Percentiles rank a stretch among this genome's conserved stretches.
Conservation (phyloP, 2,797 vertebrate genomes). For the Tragelaphus oryx region DNA sequence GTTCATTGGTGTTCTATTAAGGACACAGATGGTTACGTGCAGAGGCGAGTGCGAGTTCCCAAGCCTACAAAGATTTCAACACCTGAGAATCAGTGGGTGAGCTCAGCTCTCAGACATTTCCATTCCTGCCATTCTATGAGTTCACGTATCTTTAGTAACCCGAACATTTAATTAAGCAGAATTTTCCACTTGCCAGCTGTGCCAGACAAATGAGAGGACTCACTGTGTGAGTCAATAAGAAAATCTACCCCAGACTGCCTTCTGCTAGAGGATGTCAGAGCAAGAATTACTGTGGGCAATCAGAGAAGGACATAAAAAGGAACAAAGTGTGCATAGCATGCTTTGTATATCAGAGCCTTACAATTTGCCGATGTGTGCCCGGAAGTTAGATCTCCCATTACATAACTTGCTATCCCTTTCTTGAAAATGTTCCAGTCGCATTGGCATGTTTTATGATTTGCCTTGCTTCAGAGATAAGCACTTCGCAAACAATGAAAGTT, state of each 20-base stretch:
- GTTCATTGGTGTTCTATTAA: background rate
- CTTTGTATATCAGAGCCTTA: background rate
- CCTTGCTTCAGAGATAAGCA: slow-evolving; percentile 32
- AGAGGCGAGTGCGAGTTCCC: background rate
- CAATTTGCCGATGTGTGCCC: slow-evolving; percentile 24
- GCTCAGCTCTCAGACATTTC: background rate
- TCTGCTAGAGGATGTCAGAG: slow-evolving; percentile 27
- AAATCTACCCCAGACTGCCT: background rate
- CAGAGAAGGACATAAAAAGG: background rate
- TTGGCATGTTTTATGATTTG: slow-evolving; percentile 44
- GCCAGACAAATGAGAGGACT: slow-evolving; percentile 6
- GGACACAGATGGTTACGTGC: background rate
- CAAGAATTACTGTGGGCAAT: slow-evolving; percentile 18
- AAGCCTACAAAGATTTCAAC: background rate
- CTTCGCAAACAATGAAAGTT: slow-evolving; percentile 9
- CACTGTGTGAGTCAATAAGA: background rate
- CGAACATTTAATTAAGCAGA: background rate
- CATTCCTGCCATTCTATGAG: background rate
- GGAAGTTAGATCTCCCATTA: slow-evolving; percentile 51
- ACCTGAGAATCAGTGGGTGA: background rate
- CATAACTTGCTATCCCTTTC: slow-evolving; percentile 53
- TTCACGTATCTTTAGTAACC: background rate
- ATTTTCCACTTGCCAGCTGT: slow-evolving; percentile 29
- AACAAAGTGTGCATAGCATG: background rate
- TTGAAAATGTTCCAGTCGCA: slow-evolving; percentile 37